These are phyloP conservation scores for Chymomyza procnemis DNA, from an alignment of 2,888 invertebrate genomes.

Conservation along the genomic window DNA sequence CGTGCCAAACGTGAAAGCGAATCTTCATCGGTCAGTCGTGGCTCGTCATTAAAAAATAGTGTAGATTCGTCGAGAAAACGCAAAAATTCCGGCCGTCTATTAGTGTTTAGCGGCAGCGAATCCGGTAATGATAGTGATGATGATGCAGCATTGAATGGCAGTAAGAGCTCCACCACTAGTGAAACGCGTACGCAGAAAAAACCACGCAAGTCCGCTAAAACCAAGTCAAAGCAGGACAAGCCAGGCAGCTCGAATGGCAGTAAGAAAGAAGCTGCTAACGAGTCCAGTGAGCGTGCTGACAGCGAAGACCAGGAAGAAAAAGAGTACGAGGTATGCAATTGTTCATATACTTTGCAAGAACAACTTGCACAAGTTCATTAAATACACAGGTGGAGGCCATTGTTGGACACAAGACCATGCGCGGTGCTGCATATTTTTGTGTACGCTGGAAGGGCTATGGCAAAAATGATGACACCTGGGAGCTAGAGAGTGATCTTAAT, in stretches of 20 bases:
- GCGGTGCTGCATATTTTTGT: constrained; percentile 84
- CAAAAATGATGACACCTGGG: constrained; percentile 86
- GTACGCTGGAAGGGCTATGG: constrained; percentile 89
- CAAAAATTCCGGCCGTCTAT: neutral
- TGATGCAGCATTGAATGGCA: constrained; percentile 66
- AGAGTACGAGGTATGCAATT: constrained; percentile 74
- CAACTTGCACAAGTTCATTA: neutral
- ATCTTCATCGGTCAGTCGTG: constrained; percentile 1
- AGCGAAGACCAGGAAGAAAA: constrained; percentile 48
- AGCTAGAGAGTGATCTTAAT: constrained; percentile 84
- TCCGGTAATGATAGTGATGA: constrained; percentile 64
- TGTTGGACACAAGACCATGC: constrained; percentile 84
- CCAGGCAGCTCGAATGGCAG: neutral
- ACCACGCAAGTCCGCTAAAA: constrained; percentile 40
- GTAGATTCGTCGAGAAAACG: constrained; percentile 20
- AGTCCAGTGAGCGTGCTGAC: constrained; percentile 19
- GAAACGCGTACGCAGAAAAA: constrained; percentile 54
- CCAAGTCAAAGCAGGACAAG: constrained; percentile 18
- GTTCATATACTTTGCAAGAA: neutral
- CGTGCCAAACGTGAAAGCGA: constrained; percentile 34
- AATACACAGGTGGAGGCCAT: constrained; percentile 82
- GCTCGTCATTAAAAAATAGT: constrained; percentile 2
- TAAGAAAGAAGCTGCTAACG: constrained; percentile 1
- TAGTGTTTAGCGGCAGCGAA: constrained; percentile 5
- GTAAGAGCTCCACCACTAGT: constrained; percentile 50